These are phyloP conservation scores for Helicolenus hilgendorfi DNA, from an alignment of 2,797 vertebrate species.

Conservation along the genomic window DNA sequence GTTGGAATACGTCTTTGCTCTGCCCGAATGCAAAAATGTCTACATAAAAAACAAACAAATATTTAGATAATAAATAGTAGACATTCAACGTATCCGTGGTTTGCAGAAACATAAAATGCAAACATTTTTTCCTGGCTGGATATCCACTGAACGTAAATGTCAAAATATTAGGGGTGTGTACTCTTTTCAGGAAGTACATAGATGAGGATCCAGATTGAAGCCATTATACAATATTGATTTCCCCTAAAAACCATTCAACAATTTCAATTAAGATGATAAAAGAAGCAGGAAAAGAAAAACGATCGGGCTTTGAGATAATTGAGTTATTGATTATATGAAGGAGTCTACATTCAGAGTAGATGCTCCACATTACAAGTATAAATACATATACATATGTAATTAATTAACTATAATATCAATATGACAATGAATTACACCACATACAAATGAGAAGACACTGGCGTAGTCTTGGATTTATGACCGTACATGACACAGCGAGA, in stretches of 20 bases:
- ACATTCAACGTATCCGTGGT: neutral
- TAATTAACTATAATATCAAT: neutral
- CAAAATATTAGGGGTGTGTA: neutral
- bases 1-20: no score
- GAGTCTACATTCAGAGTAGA: neutral
- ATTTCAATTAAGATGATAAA: neutral
- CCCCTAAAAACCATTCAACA: neutral
- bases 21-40: no score
- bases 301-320: neutral
- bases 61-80: neutral
- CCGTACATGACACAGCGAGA: constrained; percentile 7
- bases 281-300: neutral
- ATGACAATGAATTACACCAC: neutral
- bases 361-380: neutral
- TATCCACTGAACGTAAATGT: neutral
- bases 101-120: neutral
- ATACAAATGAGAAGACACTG: neutral
- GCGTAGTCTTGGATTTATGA: neutral
- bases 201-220: neutral
- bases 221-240: neutral
- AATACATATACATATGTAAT: neutral
- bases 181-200: neutral
- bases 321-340: neutral
- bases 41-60: no score
- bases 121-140: neutral